Percentiles rank a stretch among this genome's conserved stretches.
phyloP scores from a whole-genome alignment of 2,888 invertebrate genomes.

The Melieria picta region DNA sequence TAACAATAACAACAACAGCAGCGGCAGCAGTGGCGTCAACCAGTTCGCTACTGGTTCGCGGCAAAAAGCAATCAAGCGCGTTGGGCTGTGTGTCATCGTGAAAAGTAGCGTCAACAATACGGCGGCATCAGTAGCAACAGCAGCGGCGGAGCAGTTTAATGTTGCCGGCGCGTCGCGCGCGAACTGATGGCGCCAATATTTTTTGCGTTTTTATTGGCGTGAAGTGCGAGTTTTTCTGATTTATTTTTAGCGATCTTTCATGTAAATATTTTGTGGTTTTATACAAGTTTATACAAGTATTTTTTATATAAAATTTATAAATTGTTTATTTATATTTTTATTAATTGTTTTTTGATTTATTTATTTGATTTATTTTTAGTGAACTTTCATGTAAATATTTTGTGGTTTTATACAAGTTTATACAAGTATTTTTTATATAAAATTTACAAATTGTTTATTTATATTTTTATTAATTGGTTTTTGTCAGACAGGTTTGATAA shows the following conservation, averaged over 20 bases:
- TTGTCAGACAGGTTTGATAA: background rate
- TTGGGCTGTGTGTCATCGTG: no score
- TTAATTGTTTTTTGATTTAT: constrained; percentile 1
- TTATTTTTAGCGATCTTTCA: constrained; percentile 1
- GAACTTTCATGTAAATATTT: background rate
- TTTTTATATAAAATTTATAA: background rate
- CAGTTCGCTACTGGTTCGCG: no score
- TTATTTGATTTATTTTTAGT: background rate
- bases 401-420: background rate
- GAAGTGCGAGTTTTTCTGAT: background rate
- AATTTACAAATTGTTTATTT: constrained; percentile 3
- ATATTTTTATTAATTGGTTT: constrained; percentile 4
- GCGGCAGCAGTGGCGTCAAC: no score
- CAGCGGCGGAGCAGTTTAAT: no score
- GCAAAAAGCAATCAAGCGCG: no score
- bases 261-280: background rate
- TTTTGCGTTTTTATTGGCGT: no score
- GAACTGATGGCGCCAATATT: no score
- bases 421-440: background rate
- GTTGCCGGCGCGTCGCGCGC: no score
- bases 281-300: background rate
- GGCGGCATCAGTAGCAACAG: no score
- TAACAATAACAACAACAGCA: no score
- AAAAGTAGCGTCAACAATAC: no score
- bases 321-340: constrained; percentile 4